Base-by-base conservation (phyloP, 2,888 invertebrate genomes). In the Masnerella sp. region DNA sequence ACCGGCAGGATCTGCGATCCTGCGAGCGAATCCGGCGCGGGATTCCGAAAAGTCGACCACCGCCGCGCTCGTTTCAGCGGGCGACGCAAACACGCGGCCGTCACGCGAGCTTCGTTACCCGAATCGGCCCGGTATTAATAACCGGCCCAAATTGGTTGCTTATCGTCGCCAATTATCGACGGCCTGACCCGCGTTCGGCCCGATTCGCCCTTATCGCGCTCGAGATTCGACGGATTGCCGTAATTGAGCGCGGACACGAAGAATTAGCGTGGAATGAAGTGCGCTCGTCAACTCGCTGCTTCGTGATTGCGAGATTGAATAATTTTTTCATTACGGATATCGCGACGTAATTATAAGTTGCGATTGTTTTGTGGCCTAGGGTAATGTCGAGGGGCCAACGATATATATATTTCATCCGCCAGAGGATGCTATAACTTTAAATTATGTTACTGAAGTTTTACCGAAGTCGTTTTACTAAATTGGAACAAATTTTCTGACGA, bases 31-130 rank as follows among this genome's bases (percentile, higher is more conserved):
- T 68, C 74, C 67, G 51, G 58, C 65, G 52, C 64, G 65, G 38
- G 65, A 75, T 78, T 76, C 76, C 72, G 71, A 73, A 78, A 78
- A 76, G 51, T 72, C 78, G 77, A 76, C 74, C 75, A 74, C 77
- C 77, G 52, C 64, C 71, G 74, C 58, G 58, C 43, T 62, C 62
- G 62, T 74, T 61, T 64, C 56, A 68, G 17, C 32, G 18, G 30
- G 47, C 17, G 59, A 59, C 43, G 30, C 34, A 43, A 40, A 30
- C 28, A 7, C 40, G n/a, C 15, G 11, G n/a, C n/a, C 32, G 69
- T 43, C 59, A 68, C 49, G 40, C 54, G 30, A 56, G 17, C 25
- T 56, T 42, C 42, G 15, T 42, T 42, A 28, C 20, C 25, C n/a
- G n/a, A n/a, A n/a, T n/a, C n/a, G n/a, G 5, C 9, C 17, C 9